Base-by-base conservation (phyloP, 2,797 vertebrate species). In the Sebastes goodei region DNA sequence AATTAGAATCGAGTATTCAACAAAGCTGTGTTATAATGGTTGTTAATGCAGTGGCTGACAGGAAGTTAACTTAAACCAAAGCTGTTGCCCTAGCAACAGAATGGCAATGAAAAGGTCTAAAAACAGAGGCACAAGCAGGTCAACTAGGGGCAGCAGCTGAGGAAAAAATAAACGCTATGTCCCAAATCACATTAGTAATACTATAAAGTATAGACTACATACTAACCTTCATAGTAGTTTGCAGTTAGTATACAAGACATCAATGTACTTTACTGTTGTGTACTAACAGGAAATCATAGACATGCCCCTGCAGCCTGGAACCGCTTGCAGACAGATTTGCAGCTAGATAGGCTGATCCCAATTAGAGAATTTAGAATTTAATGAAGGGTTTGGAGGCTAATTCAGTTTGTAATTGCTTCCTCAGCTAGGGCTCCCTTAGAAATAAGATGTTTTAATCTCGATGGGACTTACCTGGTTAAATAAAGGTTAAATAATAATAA, bases 111-210 rank as follows among this genome's bases (percentile, higher is more conserved):
- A 46, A 46, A 46, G 14, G 14, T 46, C 42, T 46, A 46, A 46
- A 46, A 72, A 60, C 75, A 71, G 67, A 12, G 4, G 5, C 20
- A n/a, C 4, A 53, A 77, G 55, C 60, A 76, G 64, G 60, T 77
- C 49, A 38, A 61, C 7, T 1, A 23, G 49, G 11, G 11, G 20
- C 17, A 15, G 38, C 25, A 17, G 64, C 56, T 17, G 7, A 23
- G 65, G 20, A 32, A 49, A n/a, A 65, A 85, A 55, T 8, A 74
- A 77, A 71, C 6, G 4, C 56, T 46, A 29, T 52, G 32, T n/a
- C 55, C 6, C 23, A 33, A 33, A 77, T 57, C 29, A 61, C 33
- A 76, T 32, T 17, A 25, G 17, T 29, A 63, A 71, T 32, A 38
- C 10, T 30, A 25, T 3, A 42, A 63, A 68, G 23, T 38, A 35